phyloP scores from a whole-genome alignment of 2,888 invertebrate species.

The Rhingia campestris region DNA sequence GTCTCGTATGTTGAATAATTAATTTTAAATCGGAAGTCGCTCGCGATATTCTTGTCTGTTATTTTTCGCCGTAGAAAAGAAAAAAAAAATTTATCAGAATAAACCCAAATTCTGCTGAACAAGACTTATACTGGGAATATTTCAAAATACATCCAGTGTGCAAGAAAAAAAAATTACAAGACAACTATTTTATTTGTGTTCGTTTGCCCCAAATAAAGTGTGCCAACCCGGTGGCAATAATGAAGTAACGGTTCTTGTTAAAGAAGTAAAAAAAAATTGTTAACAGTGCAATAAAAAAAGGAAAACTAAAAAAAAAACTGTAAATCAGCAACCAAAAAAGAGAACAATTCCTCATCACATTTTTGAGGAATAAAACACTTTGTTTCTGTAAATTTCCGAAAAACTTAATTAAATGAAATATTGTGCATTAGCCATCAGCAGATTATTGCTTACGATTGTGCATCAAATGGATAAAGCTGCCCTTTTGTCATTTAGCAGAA shows the following conservation, averaged over 20 bases:
- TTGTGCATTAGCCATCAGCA: constrained; percentile 57
- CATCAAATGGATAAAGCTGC: constrained; percentile 74
- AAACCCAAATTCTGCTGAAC: constrained; percentile 40
- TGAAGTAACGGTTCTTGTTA: constrained; percentile 60
- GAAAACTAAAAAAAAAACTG: background rate
- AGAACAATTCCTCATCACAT: background rate
- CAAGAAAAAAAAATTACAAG: constrained; percentile 2
- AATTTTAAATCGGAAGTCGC: background rate
- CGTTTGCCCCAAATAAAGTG: constrained; percentile 38
- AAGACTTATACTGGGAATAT: constrained; percentile 23
- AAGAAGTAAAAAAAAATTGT: constrained; percentile 43
- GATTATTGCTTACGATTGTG: constrained; percentile 70
- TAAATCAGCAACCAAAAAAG: background rate
- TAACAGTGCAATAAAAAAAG: constrained; percentile 37
- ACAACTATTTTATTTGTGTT: constrained; percentile 11
- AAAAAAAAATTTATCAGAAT: constrained; percentile 28
- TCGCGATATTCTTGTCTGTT: constrained; percentile 20
- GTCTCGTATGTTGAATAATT: constrained; percentile 10
- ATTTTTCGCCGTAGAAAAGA: constrained; percentile 41
- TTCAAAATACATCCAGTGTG: constrained; percentile 38
- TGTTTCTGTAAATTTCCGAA: constrained; percentile 6
- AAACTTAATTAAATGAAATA: constrained; percentile 67
- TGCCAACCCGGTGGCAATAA: constrained; percentile 45
- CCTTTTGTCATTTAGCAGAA: constrained; percentile 65
- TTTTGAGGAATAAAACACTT: constrained; percentile 14